Percentiles rank a stretch among this genome's conserved stretches.
Conservation (phyloP, 1,140 invertebrate genomes). For the Zaprionus davidi region DNA sequence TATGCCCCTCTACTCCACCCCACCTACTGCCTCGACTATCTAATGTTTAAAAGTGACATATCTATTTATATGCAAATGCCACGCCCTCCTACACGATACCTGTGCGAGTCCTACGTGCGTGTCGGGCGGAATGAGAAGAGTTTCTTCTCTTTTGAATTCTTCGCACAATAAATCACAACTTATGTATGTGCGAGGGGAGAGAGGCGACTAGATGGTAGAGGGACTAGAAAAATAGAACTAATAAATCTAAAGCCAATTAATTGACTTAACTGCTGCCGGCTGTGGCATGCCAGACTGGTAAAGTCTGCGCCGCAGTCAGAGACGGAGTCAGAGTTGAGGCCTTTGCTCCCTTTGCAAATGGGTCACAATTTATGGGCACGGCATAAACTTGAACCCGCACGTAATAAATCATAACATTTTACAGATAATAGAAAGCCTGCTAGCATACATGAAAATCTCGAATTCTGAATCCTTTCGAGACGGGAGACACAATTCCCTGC, state of each 20-base stretch:
- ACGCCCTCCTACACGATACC: constrained; percentile 43
- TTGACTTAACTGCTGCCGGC: constrained; percentile 77
- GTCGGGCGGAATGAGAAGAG: constrained; percentile 36
- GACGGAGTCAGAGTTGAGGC: constrained; percentile 5
- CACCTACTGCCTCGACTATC: neutral
- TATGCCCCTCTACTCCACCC: neutral
- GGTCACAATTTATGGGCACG: constrained; percentile 68
- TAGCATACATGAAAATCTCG: constrained; percentile 37
- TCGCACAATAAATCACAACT: constrained; percentile 71
- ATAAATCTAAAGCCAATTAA: constrained; percentile 80
- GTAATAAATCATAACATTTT: constrained; percentile 81
- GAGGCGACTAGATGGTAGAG: neutral
- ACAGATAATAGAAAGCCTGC: constrained; percentile 75
- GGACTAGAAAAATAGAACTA: constrained; percentile 60
- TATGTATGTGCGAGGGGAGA: constrained; percentile 23
- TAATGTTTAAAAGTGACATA: constrained; percentile 72
- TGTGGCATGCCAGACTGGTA: constrained; percentile 31
- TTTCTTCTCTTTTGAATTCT: constrained; percentile 46
- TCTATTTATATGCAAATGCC: constrained; percentile 80
- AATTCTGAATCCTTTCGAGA: constrained; percentile 25
- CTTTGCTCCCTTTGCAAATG: constrained; percentile 31
- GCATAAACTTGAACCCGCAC: constrained; percentile 77
- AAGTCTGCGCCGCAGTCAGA: constrained; percentile 10
- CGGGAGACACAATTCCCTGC: constrained; percentile 4
- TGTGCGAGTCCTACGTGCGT: constrained; percentile 43